A percentile compares a stretch with the other conserved stretches of the same genome.
Evolutionary conservation across 2,113 vertebrate species (phyloP).

Genomic region (Setophaga petechia): DNA sequence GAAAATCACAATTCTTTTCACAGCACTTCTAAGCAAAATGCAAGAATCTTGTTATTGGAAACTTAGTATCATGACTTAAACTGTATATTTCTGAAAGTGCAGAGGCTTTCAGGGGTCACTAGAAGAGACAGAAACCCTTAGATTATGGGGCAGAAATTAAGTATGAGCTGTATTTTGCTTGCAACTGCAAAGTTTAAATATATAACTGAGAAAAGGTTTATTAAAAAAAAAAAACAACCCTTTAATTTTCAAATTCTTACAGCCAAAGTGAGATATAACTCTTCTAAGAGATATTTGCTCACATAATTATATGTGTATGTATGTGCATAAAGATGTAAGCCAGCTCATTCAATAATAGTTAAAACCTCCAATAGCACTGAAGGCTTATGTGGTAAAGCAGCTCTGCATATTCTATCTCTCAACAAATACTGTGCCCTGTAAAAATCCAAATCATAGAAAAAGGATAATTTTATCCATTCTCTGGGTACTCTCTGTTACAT

Average conservation of each 20-base stretch:
- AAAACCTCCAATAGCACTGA: not conserved
- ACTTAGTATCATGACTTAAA: not conserved
- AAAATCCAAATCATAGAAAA: not conserved
- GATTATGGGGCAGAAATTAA: not conserved
- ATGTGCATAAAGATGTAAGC: not conserved
- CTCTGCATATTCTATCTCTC: not conserved
- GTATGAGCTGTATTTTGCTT: not conserved
- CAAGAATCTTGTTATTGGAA: not conserved
- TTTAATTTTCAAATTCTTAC: not conserved
- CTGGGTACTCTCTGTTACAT: not conserved
- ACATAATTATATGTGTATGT: not conserved
- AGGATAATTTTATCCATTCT: not conserved
- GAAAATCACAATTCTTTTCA: not conserved
- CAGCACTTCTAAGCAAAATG: not conserved
- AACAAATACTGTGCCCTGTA: not conserved
- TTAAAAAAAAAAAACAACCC: not conserved
- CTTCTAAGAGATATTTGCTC: not conserved
- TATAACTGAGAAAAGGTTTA: not conserved
- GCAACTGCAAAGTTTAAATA: not conserved
- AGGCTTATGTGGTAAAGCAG: not conserved
- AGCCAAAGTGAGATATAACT: not conserved
- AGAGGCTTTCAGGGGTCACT: not conserved
- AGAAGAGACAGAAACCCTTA: not conserved
- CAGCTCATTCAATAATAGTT: not conserved
- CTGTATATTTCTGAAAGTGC: not conserved